Conservation (phyloP, 2,113 vertebrate species). For the Galeopterus variegatus region DNA sequence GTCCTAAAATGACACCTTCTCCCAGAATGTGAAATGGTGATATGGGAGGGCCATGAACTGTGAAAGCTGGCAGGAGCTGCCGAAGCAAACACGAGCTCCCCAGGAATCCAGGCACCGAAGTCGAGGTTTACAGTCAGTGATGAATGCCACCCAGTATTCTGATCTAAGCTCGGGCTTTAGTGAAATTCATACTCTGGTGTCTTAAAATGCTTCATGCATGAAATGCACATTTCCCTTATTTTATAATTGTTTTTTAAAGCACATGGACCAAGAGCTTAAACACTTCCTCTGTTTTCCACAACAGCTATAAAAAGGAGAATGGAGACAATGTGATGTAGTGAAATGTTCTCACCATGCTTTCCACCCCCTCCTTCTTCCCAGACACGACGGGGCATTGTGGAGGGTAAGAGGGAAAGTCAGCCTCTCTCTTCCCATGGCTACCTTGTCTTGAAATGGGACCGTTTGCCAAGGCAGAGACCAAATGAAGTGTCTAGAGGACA, state of each 20-base stretch:
- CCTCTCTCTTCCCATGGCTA: background rate
- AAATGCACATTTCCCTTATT: constrained; percentile 84
- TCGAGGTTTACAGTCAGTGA: constrained; percentile 81
- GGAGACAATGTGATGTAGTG: constrained; percentile 44
- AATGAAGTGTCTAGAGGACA: background rate
- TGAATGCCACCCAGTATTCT: constrained; percentile 85
- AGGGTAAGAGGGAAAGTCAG: constrained; percentile 15
- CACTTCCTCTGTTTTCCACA: constrained; percentile 63
- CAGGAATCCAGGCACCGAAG: constrained; percentile 82
- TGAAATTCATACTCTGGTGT: constrained; percentile 75
- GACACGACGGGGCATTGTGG: constrained; percentile 34
- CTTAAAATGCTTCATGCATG: constrained; percentile 82
- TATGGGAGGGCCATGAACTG: constrained; percentile 79
- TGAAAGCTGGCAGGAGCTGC: constrained; percentile 80
- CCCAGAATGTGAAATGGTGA: constrained; percentile 76
- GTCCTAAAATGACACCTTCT: constrained; percentile 59
- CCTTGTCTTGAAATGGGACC: background rate
- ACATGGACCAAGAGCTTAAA: constrained; percentile 65
- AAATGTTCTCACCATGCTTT: constrained; percentile 56
- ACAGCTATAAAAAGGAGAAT: constrained; percentile 58
- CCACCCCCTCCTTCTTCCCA: background rate
- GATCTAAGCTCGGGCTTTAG: constrained; percentile 73
- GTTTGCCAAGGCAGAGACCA: background rate
- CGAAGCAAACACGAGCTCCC: constrained; percentile 81
- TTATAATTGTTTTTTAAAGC: constrained; percentile 77